phyloP scores from a whole-genome alignment of 2,797 vertebrate genomes.

The Harpagifer antarcticus region DNA sequence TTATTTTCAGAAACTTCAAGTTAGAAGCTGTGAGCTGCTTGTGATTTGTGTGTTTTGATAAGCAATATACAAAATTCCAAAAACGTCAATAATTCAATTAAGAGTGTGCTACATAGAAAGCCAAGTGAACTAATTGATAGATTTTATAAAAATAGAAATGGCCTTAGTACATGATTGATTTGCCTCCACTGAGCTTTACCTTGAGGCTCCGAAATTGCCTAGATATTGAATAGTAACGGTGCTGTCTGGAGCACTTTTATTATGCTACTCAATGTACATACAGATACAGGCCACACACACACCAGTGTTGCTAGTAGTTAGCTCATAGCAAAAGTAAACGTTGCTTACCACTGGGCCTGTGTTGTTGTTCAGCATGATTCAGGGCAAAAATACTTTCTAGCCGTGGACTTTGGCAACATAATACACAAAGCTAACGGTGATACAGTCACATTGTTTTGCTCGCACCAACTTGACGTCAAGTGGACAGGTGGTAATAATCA shows the following conservation, averaged over 20 bases:
- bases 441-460: neutral
- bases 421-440: neutral
- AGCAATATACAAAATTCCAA: neutral
- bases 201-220: neutral
- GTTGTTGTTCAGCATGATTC: slow-evolving; percentile 69
- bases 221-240: neutral
- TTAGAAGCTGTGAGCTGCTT: slow-evolving; percentile 21
- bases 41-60: neutral
- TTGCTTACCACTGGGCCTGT: slow-evolving; percentile 71
- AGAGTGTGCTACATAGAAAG: neutral
- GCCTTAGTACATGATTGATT: neutral
- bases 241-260: neutral
- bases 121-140: neutral
- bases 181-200: neutral
- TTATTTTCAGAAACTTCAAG: slow-evolving; percentile 6
- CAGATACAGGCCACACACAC: no score
- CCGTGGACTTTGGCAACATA: neutral
- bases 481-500: slow-evolving; percentile 64
- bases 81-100: neutral
- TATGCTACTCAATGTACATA: no score
- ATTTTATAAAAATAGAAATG: neutral
- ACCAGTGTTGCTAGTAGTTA: neutral
- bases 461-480: neutral
- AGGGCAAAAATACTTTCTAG: neutral
- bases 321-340: neutral